Conservation (phyloP, 1,140 invertebrate genomes). For the Battus philenor region DNA sequence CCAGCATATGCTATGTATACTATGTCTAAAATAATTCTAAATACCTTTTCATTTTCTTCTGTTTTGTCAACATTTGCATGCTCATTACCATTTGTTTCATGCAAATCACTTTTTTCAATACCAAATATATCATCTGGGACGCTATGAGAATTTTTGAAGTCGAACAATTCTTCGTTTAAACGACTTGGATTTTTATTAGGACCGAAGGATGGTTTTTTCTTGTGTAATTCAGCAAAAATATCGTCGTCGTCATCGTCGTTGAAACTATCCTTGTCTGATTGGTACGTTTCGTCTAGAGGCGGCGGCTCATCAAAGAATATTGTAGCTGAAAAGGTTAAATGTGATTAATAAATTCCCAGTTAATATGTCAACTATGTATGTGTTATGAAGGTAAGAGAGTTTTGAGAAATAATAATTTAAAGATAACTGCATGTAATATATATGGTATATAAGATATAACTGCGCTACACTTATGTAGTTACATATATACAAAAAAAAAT, state of each 20-base stretch:
- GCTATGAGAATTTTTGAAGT: background rate
- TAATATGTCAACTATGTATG: too few relatives aligned
- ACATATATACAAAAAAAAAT: background rate
- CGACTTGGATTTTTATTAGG: conserved; percentile 10
- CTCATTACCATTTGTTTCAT: background rate
- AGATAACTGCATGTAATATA: too few relatives aligned
- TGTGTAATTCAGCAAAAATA: conserved; percentile 65
- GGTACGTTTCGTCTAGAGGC: conserved; percentile 54
- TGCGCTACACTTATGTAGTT: too few relatives aligned
- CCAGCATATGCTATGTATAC: too few relatives aligned
- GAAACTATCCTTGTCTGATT: conserved; percentile 31
- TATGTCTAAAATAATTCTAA: too few relatives aligned
- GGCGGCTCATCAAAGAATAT: conserved; percentile 76
- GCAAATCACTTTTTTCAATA: background rate
- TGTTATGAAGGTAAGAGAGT: too few relatives aligned
- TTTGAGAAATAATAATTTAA: too few relatives aligned
- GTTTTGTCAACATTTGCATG: conserved; percentile 3
- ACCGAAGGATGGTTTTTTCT: conserved; percentile 14
- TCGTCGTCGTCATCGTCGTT: conserved; percentile 42
- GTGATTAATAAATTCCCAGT: too few relatives aligned
- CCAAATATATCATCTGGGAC: conserved; percentile 19
- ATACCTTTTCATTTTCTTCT: conserved; percentile 23
- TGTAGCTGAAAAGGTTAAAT: conserved; percentile 52
- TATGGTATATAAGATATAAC: too few relatives aligned
- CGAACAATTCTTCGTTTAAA: conserved; percentile 21